Evolutionary conservation across 2,797 vertebrate species (phyloP).

Genomic region (Gallinago stenura): DNA sequence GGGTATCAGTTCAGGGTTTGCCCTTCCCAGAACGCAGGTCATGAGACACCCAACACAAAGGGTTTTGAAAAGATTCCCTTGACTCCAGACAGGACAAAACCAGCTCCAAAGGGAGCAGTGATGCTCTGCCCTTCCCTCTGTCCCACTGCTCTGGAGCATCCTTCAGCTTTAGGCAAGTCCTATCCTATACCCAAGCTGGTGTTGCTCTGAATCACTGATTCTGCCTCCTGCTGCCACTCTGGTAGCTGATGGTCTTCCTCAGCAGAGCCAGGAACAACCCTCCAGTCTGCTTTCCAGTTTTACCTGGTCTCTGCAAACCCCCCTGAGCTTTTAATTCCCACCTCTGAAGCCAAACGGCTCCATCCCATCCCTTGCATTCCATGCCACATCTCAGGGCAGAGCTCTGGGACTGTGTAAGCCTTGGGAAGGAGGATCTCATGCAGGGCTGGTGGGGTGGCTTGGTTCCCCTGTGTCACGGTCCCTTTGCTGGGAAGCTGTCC

Average conservation of each 20-base stretch:
- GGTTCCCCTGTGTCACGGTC: rapidly evolving
- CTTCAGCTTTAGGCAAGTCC: conserved; percentile 22
- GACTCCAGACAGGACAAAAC: not conserved
- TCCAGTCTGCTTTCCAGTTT: not conserved
- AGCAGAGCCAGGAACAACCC: not conserved
- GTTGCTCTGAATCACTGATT: not conserved
- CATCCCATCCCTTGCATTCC: not conserved
- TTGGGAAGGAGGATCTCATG: rapidly evolving
- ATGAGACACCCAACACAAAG: not conserved
- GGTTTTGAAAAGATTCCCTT: not conserved
- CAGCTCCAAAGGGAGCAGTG: not conserved
- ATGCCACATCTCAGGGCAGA: not conserved
- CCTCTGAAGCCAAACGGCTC: not conserved
- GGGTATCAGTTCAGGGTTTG: not conserved
- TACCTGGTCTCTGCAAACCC: not conserved
- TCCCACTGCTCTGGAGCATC: not conserved
- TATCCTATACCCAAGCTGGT: not conserved
- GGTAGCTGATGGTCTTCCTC: not conserved
- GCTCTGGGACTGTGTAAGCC: not conserved
- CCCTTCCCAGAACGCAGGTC: not conserved
- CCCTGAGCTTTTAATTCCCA: not conserved
- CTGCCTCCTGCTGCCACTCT: not conserved
- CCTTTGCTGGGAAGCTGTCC: not conserved
- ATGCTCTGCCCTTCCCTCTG: conserved; percentile 1
- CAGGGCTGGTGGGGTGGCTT: not conserved